Evolutionary conservation across 37 sponge, comb jelly and placozoan species (phyloP), one percentile per base, ranked within the genome.

Genomic region (Axinella damicornis): DNA sequence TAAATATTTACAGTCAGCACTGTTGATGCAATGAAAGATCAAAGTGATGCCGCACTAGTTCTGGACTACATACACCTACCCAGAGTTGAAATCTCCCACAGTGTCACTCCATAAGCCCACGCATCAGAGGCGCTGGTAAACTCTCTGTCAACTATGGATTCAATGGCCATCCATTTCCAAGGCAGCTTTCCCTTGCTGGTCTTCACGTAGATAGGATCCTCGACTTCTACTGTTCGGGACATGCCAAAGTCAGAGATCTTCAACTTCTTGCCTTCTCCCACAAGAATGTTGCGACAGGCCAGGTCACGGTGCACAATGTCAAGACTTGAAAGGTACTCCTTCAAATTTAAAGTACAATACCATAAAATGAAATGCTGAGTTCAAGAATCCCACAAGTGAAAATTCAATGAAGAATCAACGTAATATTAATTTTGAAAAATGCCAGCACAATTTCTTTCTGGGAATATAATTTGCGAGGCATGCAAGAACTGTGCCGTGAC

Each of bases 91-190:
- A 92, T 92, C 74, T 92, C 93, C 85, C 88, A 92, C 18, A 92
- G 76, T 15, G 71, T 41, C 25, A 92, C 89, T 36, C 93, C 93
- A 88, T 83, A 92, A 9, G 89, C 63, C 93, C 93, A 92, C 74
- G 89, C 94, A 80, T 93, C 94, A 60, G 86, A 80, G 35, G 85
- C 75, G 31, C 74, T 65, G 24, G 94, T 93, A 35, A 93, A 93
- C 69, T 84, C 94, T 65, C 87, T 46, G 54, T 89, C 78, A 0
- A 33, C 68, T 25, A 93, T 89, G 46, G 83, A 82, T 76, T 93
- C 94, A 59, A 93, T 73, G n/a, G 94, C 90, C 94, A 93, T 89
- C 94, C 94, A 93, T n/a, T 80, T 89, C 69, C 73, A 77, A 16
- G 94, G 94, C 41, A 89, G 69, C 16, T 80, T 75, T 4, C 90